A percentile compares a stretch with the other conserved stretches of the same genome.
Conservation (phyloP, 53 echinoderm and acorn worm species). For the Henricia sp. region DNA sequence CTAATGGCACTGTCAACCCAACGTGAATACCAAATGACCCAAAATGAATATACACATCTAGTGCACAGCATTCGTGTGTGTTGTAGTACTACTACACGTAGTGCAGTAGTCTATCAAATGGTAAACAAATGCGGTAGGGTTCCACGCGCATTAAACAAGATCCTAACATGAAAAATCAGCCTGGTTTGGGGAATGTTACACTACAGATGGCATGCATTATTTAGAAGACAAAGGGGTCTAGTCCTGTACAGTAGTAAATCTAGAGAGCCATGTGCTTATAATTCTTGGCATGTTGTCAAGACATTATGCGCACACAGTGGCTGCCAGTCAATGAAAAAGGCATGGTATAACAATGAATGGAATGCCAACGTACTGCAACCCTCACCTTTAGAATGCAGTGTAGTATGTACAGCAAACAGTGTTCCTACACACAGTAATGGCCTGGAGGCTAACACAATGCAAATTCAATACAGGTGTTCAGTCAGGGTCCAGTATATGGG, state of each 20-base stretch:
- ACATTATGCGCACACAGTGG: constrained; percentile 38
- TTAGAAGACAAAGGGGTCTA: constrained; percentile 25
- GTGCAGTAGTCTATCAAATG: neutral
- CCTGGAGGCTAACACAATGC: neutral
- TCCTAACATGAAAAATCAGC: no score
- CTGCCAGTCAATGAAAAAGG: constrained; percentile 32
- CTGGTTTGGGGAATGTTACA: no score
- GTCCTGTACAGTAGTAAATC: neutral
- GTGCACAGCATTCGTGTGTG: neutral
- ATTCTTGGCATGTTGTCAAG: constrained; percentile 47
- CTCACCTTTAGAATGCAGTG: constrained; percentile 32
- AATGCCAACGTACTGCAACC: constrained; percentile 53
- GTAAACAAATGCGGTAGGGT: constrained; percentile 10
- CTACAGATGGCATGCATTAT: no score
- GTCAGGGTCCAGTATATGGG: neutral
- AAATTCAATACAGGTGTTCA: constrained; percentile 8
- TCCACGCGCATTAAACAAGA: neutral
- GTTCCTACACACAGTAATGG: neutral
- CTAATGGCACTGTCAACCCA: neutral
- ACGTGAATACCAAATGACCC: constrained; percentile 12
- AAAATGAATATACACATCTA: neutral
- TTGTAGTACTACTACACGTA: no score
- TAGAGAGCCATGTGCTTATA: neutral
- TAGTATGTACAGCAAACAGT: neutral
- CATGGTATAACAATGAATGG: constrained; percentile 43